A percentile compares a stretch with the other conserved stretches of the same genome.
These are phyloP conservation scores for Crotophaga sulcirostris DNA, from an alignment of 2,113 vertebrate species.

Conservation along the genomic window DNA sequence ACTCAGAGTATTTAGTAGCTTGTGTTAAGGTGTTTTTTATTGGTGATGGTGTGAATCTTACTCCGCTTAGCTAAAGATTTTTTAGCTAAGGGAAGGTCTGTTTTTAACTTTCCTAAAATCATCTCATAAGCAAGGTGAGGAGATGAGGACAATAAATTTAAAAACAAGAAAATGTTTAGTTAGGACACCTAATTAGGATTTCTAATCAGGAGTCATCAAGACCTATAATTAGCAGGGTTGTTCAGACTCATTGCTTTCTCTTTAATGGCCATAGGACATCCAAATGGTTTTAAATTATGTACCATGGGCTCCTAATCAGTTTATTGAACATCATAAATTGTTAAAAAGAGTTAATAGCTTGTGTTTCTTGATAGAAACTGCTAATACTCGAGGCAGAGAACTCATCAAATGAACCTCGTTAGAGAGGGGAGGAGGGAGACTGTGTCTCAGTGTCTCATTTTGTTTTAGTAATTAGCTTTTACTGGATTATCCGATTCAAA, in stretches of 20 bases:
- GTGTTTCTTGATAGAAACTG: constrained; percentile 70
- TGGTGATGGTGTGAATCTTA: neutral
- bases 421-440: constrained; percentile 54
- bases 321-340: constrained; percentile 89
- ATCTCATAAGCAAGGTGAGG: constrained; percentile 31
- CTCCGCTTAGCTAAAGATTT: neutral
- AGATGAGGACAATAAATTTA: constrained; percentile 61
- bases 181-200: constrained; percentile 87
- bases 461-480: constrained; percentile 82
- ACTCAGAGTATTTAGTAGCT: neutral
- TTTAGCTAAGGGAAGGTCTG: neutral
- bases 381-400: constrained; percentile 71
- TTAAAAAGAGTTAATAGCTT: constrained; percentile 81
- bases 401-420: constrained; percentile 71
- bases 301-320: constrained; percentile 76
- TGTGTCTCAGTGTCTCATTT: constrained; percentile 75
- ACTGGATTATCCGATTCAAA: constrained; percentile 84
- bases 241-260: constrained; percentile 78
- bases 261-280: constrained; percentile 79
- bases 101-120: constrained; percentile 37
- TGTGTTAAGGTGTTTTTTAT: neutral
- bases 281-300: constrained; percentile 77
- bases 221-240: constrained; percentile 83
- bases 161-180: constrained; percentile 77
- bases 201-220: constrained; percentile 91